Evolutionary conservation across 2,888 invertebrate genomes (phyloP).

Genomic region (Leptinotarsa rubiginosa): DNA sequence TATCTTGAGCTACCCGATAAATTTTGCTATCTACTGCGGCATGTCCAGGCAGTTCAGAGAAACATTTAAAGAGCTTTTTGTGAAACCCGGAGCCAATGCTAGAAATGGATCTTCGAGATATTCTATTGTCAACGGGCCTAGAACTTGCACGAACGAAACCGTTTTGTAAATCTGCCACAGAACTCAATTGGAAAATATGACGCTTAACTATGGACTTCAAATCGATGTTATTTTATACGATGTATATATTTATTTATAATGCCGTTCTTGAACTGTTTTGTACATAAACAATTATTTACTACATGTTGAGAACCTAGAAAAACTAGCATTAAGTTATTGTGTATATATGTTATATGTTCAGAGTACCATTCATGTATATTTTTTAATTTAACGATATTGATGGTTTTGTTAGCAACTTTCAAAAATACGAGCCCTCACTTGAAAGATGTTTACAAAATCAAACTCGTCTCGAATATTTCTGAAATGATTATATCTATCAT

Average conservation of each 20-base stretch:
- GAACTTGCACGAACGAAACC: constrained; percentile 87
- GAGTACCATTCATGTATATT: background rate
- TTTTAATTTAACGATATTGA: background rate
- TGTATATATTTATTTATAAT: constrained; percentile 38
- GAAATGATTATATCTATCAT: constrained; percentile 10
- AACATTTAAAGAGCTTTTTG: constrained; percentile 89
- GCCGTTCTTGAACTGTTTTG: constrained; percentile 28
- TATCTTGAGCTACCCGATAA: constrained; percentile 90
- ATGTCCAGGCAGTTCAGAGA: constrained; percentile 96
- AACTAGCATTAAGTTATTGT: constrained; percentile 19
- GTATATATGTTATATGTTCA: constrained; percentile 17
- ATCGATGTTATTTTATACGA: constrained; percentile 42
- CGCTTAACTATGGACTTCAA: constrained; percentile 51
- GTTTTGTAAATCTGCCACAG: constrained; percentile 70
- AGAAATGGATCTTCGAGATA: constrained; percentile 81
- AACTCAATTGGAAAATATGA: constrained; percentile 47
- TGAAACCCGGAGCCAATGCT: constrained; percentile 71
- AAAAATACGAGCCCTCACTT: constrained; percentile 61
- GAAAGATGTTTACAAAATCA: constrained; percentile 56
- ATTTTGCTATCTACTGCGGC: constrained; percentile 95
- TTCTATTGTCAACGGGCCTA: constrained; percentile 84
- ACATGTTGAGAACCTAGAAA: constrained; percentile 30
- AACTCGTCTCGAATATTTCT: background rate
- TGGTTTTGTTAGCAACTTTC: constrained; percentile 56
- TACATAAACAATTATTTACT: constrained; percentile 35